These are phyloP conservation scores for Philypnodon macrostomus DNA, from an alignment of 2,797 vertebrate species.

Conservation along the genomic window DNA sequence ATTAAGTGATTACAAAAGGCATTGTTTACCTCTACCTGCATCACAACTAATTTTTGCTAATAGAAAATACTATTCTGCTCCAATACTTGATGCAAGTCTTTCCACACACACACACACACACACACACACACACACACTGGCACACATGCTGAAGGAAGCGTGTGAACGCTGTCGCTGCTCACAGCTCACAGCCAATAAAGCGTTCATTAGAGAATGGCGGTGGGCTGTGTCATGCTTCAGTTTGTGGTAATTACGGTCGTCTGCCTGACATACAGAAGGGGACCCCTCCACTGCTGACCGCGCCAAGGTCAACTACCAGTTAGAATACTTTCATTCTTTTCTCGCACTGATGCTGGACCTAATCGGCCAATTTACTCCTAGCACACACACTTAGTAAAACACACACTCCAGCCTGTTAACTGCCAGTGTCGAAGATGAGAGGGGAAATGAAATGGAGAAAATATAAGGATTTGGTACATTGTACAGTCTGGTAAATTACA, in stretches of 20 bases:
- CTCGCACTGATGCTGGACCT: constrained; percentile 86
- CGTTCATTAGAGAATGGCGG: constrained; percentile 90
- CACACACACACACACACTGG: constrained; percentile 19
- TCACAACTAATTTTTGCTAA: not conserved
- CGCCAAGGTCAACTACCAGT: constrained; percentile 94
- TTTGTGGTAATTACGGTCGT: constrained; percentile 90
- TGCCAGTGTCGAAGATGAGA: constrained; percentile 87
- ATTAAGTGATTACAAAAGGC: no score
- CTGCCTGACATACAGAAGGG: constrained; percentile 78
- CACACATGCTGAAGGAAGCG: constrained; percentile 23
- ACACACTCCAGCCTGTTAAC: constrained; percentile 69
- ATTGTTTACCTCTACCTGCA: no score
- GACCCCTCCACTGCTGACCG: constrained; percentile 85
- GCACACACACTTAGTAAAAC: constrained; percentile 8
- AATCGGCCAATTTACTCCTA: constrained; percentile 89
- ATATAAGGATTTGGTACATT: constrained; percentile 68
- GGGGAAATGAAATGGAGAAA: constrained; percentile 87
- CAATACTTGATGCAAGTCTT: not conserved
- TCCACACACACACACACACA: not conserved
- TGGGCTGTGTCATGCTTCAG: constrained; percentile 87
- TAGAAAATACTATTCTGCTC: not conserved
- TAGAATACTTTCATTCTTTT: constrained; percentile 87
- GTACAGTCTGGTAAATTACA: not conserved
- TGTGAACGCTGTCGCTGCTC: constrained; percentile 56
- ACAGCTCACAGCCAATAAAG: constrained; percentile 86